Base-by-base conservation (phyloP, 1,140 invertebrate species). In the Hyposmocoma kahamanoa region DNA sequence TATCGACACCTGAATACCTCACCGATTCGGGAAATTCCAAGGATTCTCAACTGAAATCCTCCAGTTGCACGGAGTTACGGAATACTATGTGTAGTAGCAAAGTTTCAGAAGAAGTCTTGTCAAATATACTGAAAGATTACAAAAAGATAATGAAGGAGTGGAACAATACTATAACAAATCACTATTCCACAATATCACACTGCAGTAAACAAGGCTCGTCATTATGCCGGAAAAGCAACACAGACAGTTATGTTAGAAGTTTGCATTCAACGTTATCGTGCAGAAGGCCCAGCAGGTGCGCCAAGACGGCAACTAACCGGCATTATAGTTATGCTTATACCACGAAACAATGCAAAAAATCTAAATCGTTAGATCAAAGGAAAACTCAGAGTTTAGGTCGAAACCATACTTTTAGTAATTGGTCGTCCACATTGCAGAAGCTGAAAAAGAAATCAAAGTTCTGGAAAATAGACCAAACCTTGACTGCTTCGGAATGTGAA, bases 91-190 rank as follows among this genome's bases (percentile, higher is more conserved):
- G 49, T 20, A 64, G 54, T 36, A 62, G 45, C 43, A 67, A 67
- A 26, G 47, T 64, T 19, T 22, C 70, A 10, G 60, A 71, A 38
- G 71, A 84, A 47, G 50, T 87, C 11, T 53, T 75, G 19, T 47
- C 51, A 18, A 76, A 54, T 28, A 72, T 87, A 43, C 54, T 84
- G 3, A 74, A 62, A 47, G 84, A 87, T 62, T 87, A 87, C 42
- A 85, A 79, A 61, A 74, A 61, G 42, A 82, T 85, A 60, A 87
- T 87, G 82, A 86, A 81, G 30, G 81, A 84, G 55, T 87, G 86
- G 84, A 87, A 87, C 50, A 68, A 72, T 47, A 83, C 79, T 10
- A 67, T 87, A 32, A 62, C 67, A 26, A 77, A 86, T 47, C 81
- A 86, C 63, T 85, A 78, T 53, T 69, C 80, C 4, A 71, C 79